Evolutionary conservation across 2,888 invertebrate species (phyloP).

Genomic region (Habrosyne pyritoides): DNA sequence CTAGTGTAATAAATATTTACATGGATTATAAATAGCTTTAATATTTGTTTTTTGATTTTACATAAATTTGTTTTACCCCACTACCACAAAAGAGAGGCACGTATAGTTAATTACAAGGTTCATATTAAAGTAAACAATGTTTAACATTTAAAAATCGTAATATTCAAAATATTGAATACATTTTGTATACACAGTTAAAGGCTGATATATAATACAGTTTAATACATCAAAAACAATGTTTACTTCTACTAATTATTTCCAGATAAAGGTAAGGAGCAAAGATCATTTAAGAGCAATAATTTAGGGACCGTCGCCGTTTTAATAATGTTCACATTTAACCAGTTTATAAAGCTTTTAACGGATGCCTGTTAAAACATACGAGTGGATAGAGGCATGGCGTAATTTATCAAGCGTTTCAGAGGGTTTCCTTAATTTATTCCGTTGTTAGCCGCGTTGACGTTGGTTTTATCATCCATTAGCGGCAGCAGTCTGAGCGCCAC

Average conservation of each 20-base stretch:
- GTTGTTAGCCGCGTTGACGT: slow-evolving; percentile 60
- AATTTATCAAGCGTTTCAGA: slow-evolving; percentile 64
- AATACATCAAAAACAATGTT: too few relatives aligned
- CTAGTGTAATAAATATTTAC: too few relatives aligned
- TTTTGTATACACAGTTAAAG: too few relatives aligned
- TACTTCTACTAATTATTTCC: not conserved
- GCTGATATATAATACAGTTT: too few relatives aligned
- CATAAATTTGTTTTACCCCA: too few relatives aligned
- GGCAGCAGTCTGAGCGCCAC: slow-evolving; percentile 36
- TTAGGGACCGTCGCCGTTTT: not conserved
- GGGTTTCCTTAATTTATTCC: slow-evolving; percentile 62
- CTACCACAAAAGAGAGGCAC: too few relatives aligned
- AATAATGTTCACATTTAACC: slow-evolving; percentile 6
- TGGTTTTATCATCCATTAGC: slow-evolving; percentile 67
- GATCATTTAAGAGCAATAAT: slow-evolving; percentile 1
- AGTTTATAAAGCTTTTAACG: slow-evolving; percentile 38
- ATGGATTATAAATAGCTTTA: too few relatives aligned
- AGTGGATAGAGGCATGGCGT: slow-evolving; percentile 45
- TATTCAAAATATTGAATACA: too few relatives aligned
- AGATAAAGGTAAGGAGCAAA: not conserved
- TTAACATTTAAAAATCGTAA: too few relatives aligned
- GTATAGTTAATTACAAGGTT: too few relatives aligned
- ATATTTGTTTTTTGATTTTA: too few relatives aligned
- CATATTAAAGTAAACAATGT: too few relatives aligned
- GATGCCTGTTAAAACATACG: slow-evolving; percentile 44